phyloP scores from a whole-genome alignment of 2,113 vertebrate species.

The Apteryx owenii region DNA sequence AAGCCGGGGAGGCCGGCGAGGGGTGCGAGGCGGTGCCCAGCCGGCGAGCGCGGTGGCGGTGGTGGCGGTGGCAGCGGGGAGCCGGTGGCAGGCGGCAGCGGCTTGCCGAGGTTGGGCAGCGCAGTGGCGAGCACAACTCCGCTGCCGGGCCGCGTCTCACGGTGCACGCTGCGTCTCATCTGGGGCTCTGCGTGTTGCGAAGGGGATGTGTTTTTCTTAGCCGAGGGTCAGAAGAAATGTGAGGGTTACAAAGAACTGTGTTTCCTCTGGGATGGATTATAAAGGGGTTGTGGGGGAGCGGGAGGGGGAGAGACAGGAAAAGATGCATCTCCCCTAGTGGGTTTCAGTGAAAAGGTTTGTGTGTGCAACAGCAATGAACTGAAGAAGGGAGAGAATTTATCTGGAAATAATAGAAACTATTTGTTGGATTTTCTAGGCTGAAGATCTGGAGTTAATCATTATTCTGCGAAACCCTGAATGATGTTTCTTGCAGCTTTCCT shows the following conservation, averaged over 20 bases:
- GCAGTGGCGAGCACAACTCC: neutral
- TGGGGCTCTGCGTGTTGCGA: neutral
- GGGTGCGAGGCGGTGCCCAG: too few species aligned
- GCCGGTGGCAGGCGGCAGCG: neutral
- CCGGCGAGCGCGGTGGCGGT: too few species aligned
- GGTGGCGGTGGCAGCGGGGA: neutral
- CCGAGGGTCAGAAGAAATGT: neutral
- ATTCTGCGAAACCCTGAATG: conserved; percentile 70
- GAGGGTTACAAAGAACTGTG: neutral
- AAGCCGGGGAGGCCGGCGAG: too few species aligned
- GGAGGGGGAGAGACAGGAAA: neutral
- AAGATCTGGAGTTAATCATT: conserved; percentile 75
- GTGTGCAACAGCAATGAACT: neutral
- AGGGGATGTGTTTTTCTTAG: neutral
- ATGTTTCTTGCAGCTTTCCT: conserved; percentile 70
- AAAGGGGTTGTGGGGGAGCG: neutral
- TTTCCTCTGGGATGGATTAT: conserved; percentile 17
- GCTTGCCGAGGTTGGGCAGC: neutral
- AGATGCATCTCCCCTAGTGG: conserved; percentile 1
- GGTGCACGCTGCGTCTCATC: neutral
- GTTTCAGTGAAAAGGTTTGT: neutral
- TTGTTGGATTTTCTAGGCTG: conserved; percentile 54
- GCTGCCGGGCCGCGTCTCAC: neutral
- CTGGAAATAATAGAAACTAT: conserved; percentile 67
- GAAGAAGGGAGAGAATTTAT: conserved; percentile 49